Percentiles rank a stretch among this genome's conserved stretches.
These are phyloP conservation scores for Bombus cullumanus DNA, from an alignment of 1,140 invertebrate species.

Conservation along the genomic window DNA sequence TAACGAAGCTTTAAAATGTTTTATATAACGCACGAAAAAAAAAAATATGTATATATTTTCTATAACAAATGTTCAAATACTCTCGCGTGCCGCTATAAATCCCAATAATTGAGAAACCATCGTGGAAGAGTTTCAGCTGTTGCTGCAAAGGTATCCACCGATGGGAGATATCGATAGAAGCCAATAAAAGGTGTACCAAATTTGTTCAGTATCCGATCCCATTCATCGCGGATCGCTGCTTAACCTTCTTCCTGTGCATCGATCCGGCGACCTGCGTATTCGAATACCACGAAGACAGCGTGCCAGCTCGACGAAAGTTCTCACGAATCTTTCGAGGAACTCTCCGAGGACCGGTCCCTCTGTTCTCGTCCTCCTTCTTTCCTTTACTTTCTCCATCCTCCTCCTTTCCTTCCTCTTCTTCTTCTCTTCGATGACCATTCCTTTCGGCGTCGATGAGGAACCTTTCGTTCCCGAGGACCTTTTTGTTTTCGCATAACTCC, in stretches of 20 bases:
- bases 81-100: neutral
- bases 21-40: neutral
- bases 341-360: constrained; percentile 51
- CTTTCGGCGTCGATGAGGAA: constrained; percentile 51
- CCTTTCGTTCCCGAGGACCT: neutral
- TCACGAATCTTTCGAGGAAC: constrained; percentile 58
- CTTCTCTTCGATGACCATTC: constrained; percentile 45
- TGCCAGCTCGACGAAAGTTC: constrained; percentile 52
- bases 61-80: neutral
- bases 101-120: neutral
- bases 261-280: constrained; percentile 13
- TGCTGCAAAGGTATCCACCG: neutral
- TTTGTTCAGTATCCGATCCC: constrained; percentile 34
- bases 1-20: neutral
- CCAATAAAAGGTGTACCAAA: constrained; percentile 25
- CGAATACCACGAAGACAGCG: constrained; percentile 28
- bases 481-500: constrained; percentile 63
- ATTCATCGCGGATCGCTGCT: constrained; percentile 43
- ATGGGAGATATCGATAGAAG: constrained; percentile 14
- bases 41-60: no score
- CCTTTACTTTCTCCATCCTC: neutral
- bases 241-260: constrained; percentile 27
- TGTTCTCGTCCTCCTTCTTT: constrained; percentile 17
- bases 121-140: neutral
- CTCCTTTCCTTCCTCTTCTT: constrained; percentile 11